phyloP scores from a whole-genome alignment of 2,113 vertebrate genomes.

The Sinocyclocheilus anshuiensis region DNA sequence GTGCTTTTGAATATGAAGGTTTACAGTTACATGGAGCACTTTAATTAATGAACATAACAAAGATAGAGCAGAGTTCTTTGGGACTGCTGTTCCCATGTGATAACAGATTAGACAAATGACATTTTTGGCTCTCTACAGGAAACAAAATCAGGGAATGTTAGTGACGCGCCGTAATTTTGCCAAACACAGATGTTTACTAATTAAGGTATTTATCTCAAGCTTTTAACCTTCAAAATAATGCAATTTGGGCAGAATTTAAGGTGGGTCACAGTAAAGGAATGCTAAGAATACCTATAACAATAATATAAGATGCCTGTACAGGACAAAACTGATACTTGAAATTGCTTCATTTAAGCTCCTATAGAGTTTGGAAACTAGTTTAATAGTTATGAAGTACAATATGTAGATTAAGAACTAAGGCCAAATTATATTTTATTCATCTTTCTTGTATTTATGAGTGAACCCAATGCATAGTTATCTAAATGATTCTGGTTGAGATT shows the following conservation, averaged over 20 bases:
- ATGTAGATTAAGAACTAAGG: background rate
- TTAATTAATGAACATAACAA: constrained; percentile 23
- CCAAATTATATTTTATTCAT: background rate
- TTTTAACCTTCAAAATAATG: constrained; percentile 64
- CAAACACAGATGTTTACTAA: constrained; percentile 65
- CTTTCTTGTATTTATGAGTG: constrained; percentile 16
- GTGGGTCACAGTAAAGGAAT: background rate
- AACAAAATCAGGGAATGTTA: constrained; percentile 46
- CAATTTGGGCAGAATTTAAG: background rate
- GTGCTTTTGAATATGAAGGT: constrained; percentile 26
- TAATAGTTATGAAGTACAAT: background rate
- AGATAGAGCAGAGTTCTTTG: constrained; percentile 6
- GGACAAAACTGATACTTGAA: constrained; percentile 29
- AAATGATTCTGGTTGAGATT: background rate
- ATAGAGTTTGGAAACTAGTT: constrained; percentile 11
- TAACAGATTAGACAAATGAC: constrained; percentile 5
- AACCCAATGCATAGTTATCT: background rate
- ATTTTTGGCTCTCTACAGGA: constrained; percentile 46
- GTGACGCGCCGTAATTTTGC: constrained; percentile 48
- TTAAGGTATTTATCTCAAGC: constrained; percentile 59
- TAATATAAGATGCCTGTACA: constrained; percentile 42
- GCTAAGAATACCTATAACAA: background rate
- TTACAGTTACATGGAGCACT: constrained; percentile 38
- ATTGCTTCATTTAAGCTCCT: constrained; percentile 24
- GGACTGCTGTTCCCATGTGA: background rate